These are phyloP conservation scores for Melinaea menophilus DNA, from an alignment of 2,888 invertebrate species.

Conservation along the genomic window DNA sequence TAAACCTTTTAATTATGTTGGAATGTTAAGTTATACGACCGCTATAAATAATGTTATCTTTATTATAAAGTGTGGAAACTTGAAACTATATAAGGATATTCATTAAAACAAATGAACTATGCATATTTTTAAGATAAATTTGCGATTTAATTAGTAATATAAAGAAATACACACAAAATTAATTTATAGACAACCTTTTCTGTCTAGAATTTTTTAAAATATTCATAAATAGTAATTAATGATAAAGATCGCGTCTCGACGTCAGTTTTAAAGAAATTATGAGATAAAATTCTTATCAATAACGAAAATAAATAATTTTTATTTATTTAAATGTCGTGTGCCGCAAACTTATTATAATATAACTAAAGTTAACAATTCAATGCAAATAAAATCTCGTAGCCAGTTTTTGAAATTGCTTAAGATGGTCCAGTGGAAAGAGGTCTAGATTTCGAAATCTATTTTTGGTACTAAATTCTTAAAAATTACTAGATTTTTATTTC, in stretches of 20 bases:
- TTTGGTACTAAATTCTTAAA: too few species aligned
- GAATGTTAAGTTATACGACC: neutral
- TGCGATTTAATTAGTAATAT: neutral
- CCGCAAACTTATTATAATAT: neutral
- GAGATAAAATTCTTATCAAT: too few species aligned
- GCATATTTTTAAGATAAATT: neutral
- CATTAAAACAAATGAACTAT: neutral
- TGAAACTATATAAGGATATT: too few species aligned
- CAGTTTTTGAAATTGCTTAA: neutral
- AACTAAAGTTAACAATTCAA: neutral
- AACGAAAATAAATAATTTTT: too few species aligned
- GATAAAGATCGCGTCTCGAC: too few species aligned
- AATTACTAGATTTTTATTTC: too few species aligned
- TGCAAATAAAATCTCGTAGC: neutral
- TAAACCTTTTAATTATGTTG: conserved; percentile 1
- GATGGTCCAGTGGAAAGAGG: too few species aligned
- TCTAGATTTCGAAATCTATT: too few species aligned
- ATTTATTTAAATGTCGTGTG: neutral
- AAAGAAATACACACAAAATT: neutral
- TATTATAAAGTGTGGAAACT: too few species aligned
- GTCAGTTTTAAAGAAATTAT: too few species aligned
- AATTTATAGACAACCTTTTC: conserved; percentile 6
- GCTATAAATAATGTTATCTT: neutral
- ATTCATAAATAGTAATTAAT: too few species aligned
- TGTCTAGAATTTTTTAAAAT: too few species aligned